phyloP scores from a whole-genome alignment of 2,888 invertebrate species.

The Ennomos erosarius region DNA sequence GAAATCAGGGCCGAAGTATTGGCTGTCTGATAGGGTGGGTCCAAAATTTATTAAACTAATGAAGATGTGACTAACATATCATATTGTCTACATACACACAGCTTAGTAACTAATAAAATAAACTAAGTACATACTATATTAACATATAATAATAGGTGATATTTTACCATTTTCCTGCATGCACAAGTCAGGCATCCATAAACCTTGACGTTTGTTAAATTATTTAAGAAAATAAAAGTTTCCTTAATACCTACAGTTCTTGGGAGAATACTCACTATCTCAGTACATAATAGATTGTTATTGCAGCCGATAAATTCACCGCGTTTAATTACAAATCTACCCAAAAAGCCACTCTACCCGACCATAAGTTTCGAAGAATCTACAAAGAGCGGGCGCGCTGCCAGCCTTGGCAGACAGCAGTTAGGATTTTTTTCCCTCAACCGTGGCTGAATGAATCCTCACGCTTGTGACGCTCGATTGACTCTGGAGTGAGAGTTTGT shows the following conservation, averaged over 20 bases:
- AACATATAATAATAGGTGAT: too few relatives aligned
- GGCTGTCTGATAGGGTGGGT: too few relatives aligned
- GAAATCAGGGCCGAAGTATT: too few relatives aligned
- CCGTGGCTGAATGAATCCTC: slow-evolving; percentile 57
- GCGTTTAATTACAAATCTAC: slow-evolving; percentile 40
- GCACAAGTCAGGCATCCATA: too few relatives aligned
- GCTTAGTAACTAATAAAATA: too few relatives aligned
- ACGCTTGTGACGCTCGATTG: slow-evolving; percentile 62
- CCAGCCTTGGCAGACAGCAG: slow-evolving; percentile 37
- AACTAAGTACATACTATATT: too few relatives aligned
- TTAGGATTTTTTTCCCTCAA: slow-evolving; percentile 41
- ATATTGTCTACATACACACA: too few relatives aligned
- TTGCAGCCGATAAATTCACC: slow-evolving; percentile 40
- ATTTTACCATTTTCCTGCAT: too few relatives aligned
- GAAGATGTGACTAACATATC: too few relatives aligned
- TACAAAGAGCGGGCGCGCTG: slow-evolving; percentile 38
- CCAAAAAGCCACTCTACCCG: slow-evolving; percentile 37
- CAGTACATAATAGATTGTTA: slow-evolving; percentile 35
- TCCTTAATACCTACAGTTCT: neutral
- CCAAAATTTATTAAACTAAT: too few relatives aligned
- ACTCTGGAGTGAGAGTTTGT: slow-evolving; percentile 66
- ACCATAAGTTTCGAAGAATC: slow-evolving; percentile 37
- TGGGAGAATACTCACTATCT: slow-evolving; percentile 18
- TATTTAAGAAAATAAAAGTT: too few relatives aligned
- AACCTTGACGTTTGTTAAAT: too few relatives aligned